A percentile compares a stretch with the other conserved stretches of the same genome.
phyloP scores from a whole-genome alignment of 2,113 vertebrate genomes.

The Oncorhynchus kisutch region DNA sequence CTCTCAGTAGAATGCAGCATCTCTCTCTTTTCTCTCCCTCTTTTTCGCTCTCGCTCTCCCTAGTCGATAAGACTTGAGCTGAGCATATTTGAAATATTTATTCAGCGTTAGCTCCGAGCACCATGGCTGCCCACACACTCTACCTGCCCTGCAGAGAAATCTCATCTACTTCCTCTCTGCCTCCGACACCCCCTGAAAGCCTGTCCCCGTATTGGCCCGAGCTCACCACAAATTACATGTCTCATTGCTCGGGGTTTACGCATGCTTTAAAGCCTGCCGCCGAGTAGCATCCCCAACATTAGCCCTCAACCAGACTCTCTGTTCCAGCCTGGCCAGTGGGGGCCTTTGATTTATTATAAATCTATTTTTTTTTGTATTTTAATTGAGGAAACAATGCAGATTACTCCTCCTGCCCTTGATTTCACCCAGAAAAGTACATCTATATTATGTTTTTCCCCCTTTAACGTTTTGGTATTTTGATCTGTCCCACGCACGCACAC shows the following conservation, averaged over 20 bases:
- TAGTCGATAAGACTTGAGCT: conserved; percentile 67
- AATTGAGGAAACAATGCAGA: conserved; percentile 85
- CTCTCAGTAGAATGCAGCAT: conserved; percentile 25
- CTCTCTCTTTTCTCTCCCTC: conserved; percentile 15
- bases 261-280: conserved; percentile 61
- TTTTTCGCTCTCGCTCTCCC: conserved; percentile 4
- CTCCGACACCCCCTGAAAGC: conserved; percentile 66
- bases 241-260: conserved; percentile 73
- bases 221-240: conserved; percentile 71
- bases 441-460: conserved; percentile 44
- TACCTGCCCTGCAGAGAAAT: conserved; percentile 73
- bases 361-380: conserved; percentile 72
- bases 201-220: conserved; percentile 62
- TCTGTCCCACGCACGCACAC: background rate
- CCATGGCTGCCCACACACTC: conserved; percentile 66
- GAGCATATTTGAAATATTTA: conserved; percentile 76
- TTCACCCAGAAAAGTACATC: conserved; percentile 80
- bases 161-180: conserved; percentile 67
- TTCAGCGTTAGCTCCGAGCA: conserved; percentile 68
- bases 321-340: conserved; percentile 69
- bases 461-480: conserved; percentile 10
- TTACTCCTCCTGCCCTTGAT: conserved; percentile 79
- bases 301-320: conserved; percentile 55
- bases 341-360: conserved; percentile 89
- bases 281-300: conserved; percentile 42